phyloP scores from a whole-genome alignment of 1,140 invertebrate genomes.

The Drosophila insularis region DNA sequence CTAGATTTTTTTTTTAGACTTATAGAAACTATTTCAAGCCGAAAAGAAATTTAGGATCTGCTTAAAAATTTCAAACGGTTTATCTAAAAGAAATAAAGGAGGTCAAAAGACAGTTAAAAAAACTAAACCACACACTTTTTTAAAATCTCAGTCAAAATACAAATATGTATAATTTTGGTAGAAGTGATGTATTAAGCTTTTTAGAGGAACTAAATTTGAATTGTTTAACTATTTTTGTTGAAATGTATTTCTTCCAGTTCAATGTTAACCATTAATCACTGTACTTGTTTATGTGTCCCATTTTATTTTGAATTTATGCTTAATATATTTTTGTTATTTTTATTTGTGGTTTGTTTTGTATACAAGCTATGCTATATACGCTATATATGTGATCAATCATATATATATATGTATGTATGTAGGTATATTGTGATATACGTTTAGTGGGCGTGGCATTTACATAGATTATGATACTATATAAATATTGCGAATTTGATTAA shows the following conservation, averaged over 20 bases:
- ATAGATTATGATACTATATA: constrained; percentile 55
- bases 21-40: too few relatives aligned
- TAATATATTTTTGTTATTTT: constrained; percentile 40
- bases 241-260: not conserved
- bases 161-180: too few relatives aligned
- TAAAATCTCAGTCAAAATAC: too few relatives aligned
- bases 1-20: too few relatives aligned
- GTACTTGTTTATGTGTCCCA: constrained; percentile 1
- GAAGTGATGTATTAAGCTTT: too few relatives aligned
- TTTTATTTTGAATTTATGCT: constrained; percentile 43
- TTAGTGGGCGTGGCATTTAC: constrained; percentile 47
- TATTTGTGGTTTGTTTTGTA: constrained; percentile 25
- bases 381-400: constrained; percentile 36
- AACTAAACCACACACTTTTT: too few relatives aligned
- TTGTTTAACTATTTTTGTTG: not conserved
- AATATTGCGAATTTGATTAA: constrained; percentile 69
- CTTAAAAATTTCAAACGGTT: too few relatives aligned
- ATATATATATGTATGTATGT: constrained; percentile 24
- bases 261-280: not conserved
- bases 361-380: constrained; percentile 71
- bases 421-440: constrained; percentile 48
- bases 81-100: too few relatives aligned
- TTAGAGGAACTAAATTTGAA: too few relatives aligned
- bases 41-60: too few relatives aligned
- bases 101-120: too few relatives aligned